phyloP scores from a whole-genome alignment of 2,888 invertebrate species.

The Erebia aethiops region DNA sequence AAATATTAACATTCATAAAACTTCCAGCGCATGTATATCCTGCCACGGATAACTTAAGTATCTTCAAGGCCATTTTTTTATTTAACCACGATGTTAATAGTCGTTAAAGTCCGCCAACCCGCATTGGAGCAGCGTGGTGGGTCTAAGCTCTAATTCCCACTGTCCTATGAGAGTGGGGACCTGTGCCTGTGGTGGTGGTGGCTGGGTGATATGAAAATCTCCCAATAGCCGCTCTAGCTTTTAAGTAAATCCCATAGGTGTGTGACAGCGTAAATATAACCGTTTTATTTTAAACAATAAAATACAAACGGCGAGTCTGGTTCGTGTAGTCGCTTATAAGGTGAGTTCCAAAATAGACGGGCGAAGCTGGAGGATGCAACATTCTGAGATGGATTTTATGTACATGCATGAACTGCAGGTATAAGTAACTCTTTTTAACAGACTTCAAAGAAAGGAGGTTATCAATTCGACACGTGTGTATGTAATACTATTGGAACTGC shows the following conservation, averaged over 20 bases:
- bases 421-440: background rate
- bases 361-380: background rate
- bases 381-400: background rate
- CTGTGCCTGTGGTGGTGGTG: too few species aligned
- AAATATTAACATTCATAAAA: background rate
- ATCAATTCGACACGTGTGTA: background rate
- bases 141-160: too few species aligned
- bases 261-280: constrained; percentile 32
- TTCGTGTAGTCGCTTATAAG: constrained; percentile 19
- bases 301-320: constrained; percentile 32
- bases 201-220: too few species aligned
- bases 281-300: constrained; percentile 35
- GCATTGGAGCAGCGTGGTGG: too few species aligned
- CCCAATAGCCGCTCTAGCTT: background rate
- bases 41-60: too few species aligned
- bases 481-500: too few species aligned
- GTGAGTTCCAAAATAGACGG: constrained; percentile 18
- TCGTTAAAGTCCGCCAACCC: too few species aligned
- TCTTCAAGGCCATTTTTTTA: too few species aligned
- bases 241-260: background rate
- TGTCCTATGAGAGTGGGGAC: too few species aligned
- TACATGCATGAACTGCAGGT: background rate
- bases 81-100: too few species aligned
- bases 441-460: background rate
- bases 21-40: background rate